Conservation (phyloP, 2,113 vertebrate genomes). For the Haemorhous mexicanus region DNA sequence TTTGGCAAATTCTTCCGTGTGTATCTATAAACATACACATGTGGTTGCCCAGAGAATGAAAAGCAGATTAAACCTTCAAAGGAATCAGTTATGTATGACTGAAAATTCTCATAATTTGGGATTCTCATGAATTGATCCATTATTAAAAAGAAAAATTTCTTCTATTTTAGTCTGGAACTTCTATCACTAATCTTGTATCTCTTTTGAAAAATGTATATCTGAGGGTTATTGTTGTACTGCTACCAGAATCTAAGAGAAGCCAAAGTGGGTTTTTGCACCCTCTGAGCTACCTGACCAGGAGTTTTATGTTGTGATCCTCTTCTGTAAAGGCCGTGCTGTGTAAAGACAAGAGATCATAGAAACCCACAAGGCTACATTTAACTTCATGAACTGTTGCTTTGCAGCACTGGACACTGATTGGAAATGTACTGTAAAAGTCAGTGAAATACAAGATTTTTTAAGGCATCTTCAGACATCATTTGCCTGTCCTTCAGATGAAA, state of each 20-base stretch:
- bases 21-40: rapidly evolving
- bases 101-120: conserved; percentile 14
- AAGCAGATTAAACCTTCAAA: background rate
- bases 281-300: conserved; percentile 8
- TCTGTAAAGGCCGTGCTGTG: background rate
- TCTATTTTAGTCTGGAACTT: background rate
- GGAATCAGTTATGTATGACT: background rate
- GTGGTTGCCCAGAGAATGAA: background rate
- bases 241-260: conserved; percentile 16
- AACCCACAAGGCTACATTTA: background rate
- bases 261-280: conserved; percentile 16
- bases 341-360: background rate
- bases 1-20: background rate
- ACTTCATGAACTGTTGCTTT: background rate
- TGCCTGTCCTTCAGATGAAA: background rate
- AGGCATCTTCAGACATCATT: background rate
- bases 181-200: background rate
- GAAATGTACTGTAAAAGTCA: background rate
- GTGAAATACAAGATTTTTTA: background rate
- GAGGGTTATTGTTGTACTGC: background rate
- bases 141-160: background rate
- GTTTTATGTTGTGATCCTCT: background rate
- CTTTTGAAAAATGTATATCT: conserved; percentile 11
- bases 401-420: background rate
- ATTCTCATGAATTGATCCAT: background rate